These are phyloP conservation scores for Drosophila nasuta DNA, from an alignment of 1,140 invertebrate genomes.

Conservation along the genomic window DNA sequence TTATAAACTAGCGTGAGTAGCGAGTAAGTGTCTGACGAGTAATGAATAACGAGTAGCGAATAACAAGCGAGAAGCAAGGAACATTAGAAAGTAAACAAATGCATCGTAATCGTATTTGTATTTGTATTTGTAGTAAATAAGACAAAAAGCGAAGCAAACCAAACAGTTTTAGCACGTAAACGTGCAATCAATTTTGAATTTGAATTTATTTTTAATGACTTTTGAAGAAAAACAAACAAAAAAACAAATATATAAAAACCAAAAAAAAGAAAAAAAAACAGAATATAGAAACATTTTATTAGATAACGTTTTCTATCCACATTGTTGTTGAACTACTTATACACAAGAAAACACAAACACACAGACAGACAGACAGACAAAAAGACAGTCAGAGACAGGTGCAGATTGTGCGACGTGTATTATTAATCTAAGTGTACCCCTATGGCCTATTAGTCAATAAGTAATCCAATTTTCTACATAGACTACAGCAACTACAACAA, in stretches of 20 bases:
- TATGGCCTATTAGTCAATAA: conserved; percentile 74
- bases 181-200: conserved; percentile 67
- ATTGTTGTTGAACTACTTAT: conserved; percentile 70
- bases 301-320: conserved; percentile 73
- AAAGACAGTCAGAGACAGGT: conserved; percentile 16
- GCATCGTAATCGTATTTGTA: conserved; percentile 66
- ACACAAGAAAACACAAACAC: conserved; percentile 15
- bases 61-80: conserved; percentile 9
- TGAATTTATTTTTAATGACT: conserved; percentile 78
- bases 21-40: conserved; percentile 11
- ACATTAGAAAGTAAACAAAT: conserved; percentile 36
- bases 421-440: conserved; percentile 73
- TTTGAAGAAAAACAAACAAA: conserved; percentile 52
- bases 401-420: conserved; percentile 48
- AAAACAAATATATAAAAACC: conserved; percentile 19
- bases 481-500: conserved; percentile 45
- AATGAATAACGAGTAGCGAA: conserved; percentile 39
- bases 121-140: conserved; percentile 68
- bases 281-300: conserved; percentile 57
- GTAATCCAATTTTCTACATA: conserved; percentile 63
- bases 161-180: conserved; percentile 47
- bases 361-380: not conserved
- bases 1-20: conserved; percentile 23
- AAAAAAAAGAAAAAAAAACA: conserved; percentile 15
- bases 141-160: conserved; percentile 42